Evolutionary conservation across 2,888 invertebrate species (phyloP).

Genomic region (Torymus texanus): DNA sequence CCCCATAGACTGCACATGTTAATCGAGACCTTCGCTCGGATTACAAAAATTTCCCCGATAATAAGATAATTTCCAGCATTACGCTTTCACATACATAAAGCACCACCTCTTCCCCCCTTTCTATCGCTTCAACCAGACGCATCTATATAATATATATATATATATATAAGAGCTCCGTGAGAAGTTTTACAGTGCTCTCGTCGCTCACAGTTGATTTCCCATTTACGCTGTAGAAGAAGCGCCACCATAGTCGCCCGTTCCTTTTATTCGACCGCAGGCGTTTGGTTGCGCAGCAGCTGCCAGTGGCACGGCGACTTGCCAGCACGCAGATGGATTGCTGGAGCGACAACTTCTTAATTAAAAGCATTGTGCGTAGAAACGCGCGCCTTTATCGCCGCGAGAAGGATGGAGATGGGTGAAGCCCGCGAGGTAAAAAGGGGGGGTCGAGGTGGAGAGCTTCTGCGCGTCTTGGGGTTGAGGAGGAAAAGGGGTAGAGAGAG

Average conservation of each 20-base stretch:
- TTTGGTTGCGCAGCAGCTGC: background rate
- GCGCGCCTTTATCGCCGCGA: constrained; percentile 34
- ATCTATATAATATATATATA: background rate
- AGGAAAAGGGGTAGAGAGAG: constrained; percentile 14
- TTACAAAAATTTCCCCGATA: background rate
- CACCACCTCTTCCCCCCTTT: no score
- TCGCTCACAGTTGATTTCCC: constrained; percentile 23
- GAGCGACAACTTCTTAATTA: constrained; percentile 72
- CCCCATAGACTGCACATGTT: no score
- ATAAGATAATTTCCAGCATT: constrained; percentile 13
- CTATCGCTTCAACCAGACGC: background rate
- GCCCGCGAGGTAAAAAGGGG: constrained; percentile 32
- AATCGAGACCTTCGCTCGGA: no score
- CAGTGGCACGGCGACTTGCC: constrained; percentile 1
- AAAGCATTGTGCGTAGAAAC: constrained; percentile 70
- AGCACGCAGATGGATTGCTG: constrained; percentile 1
- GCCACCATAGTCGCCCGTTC: background rate
- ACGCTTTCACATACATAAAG: no score
- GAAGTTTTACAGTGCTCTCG: background rate
- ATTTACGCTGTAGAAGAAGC: constrained; percentile 11
- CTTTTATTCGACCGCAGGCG: background rate
- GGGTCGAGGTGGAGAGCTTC: constrained; percentile 48
- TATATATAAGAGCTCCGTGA: background rate
- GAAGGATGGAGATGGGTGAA: background rate
- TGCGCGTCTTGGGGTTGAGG: constrained; percentile 6